A percentile compares a stretch with the other conserved stretches of the same genome.
Evolutionary conservation across 2,113 vertebrate genomes (phyloP).

Genomic region (Rhinogobius similis): DNA sequence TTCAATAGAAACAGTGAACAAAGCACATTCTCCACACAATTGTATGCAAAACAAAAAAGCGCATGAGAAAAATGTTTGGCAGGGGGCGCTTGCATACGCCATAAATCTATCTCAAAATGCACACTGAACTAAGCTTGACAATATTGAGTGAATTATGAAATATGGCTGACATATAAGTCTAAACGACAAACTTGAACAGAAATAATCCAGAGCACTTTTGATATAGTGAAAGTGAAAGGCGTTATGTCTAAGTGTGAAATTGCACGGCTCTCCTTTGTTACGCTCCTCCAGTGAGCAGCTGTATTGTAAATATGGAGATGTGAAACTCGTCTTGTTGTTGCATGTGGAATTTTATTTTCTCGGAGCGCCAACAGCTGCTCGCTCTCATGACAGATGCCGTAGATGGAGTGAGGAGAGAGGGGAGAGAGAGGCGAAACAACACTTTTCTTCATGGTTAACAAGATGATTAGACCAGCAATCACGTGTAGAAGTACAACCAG

Average conservation of each 20-base stretch:
- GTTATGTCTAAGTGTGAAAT: conserved; percentile 64
- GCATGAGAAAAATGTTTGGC: conserved; percentile 55
- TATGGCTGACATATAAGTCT: background rate
- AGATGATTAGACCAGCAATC: background rate
- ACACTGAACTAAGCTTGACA: conserved; percentile 11
- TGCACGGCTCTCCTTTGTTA: conserved; percentile 45
- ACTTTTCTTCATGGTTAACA: conserved; percentile 6
- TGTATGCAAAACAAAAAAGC: conserved; percentile 59
- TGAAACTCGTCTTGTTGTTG: conserved; percentile 66
- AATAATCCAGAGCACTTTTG: background rate
- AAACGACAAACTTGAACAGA: background rate
- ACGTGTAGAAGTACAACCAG: background rate
- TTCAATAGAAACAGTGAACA: conserved; percentile 62
- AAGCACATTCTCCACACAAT: conserved; percentile 67
- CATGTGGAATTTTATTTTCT: conserved; percentile 71
- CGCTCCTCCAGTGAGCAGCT: conserved; percentile 43
- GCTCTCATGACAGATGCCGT: conserved; percentile 79
- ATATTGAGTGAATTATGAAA: background rate
- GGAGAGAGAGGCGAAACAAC: conserved; percentile 3
- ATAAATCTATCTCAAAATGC: conserved; percentile 23
- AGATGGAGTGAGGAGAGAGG: conserved; percentile 11
- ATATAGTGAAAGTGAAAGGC: conserved; percentile 35
- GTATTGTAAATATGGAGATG: conserved; percentile 64
- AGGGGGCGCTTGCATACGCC: conserved; percentile 29
- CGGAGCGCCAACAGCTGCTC: conserved; percentile 81